Conservation (phyloP, 2,797 vertebrate genomes). For the Myiotriccus ornatus region DNA sequence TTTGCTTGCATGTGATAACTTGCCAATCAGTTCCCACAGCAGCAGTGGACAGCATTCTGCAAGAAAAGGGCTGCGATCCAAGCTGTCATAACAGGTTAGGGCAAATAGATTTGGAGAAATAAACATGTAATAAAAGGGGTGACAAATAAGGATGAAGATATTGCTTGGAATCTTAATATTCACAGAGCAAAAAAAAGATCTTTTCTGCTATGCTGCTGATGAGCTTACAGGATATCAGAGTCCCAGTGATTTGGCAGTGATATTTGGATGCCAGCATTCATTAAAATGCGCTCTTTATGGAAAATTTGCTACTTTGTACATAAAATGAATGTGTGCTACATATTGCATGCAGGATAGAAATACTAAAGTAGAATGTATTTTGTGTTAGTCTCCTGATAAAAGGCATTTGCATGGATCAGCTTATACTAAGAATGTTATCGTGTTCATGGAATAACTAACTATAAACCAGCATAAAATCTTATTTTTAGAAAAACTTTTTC, state of each 20-base stretch:
- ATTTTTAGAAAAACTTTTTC: not conserved
- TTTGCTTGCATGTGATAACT: not conserved
- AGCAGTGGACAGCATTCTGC: not conserved
- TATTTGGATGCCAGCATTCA: not conserved
- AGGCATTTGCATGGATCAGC: not conserved
- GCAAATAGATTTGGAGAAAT: conserved; percentile 22
- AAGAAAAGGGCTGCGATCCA: not conserved
- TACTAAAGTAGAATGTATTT: not conserved
- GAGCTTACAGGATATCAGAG: not conserved
- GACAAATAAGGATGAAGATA: not conserved
- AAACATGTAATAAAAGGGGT: not conserved
- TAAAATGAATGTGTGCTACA: not conserved
- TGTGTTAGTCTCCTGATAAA: not conserved
- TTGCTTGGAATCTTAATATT: conserved; percentile 14
- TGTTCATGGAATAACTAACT: not conserved
- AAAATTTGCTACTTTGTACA: not conserved
- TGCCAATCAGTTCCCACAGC: conserved; percentile 15
- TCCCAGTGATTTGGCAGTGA: not conserved
- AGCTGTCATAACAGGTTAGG: conserved; percentile 28
- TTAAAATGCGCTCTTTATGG: not conserved
- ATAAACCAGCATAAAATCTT: not conserved
- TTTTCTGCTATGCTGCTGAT: not conserved
- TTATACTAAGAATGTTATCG: not conserved
- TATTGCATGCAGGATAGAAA: not conserved
- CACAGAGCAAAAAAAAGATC: not conserved